These are phyloP conservation scores for Petromus typicus DNA, from an alignment of 2,113 vertebrate genomes.

Conservation along the genomic window DNA sequence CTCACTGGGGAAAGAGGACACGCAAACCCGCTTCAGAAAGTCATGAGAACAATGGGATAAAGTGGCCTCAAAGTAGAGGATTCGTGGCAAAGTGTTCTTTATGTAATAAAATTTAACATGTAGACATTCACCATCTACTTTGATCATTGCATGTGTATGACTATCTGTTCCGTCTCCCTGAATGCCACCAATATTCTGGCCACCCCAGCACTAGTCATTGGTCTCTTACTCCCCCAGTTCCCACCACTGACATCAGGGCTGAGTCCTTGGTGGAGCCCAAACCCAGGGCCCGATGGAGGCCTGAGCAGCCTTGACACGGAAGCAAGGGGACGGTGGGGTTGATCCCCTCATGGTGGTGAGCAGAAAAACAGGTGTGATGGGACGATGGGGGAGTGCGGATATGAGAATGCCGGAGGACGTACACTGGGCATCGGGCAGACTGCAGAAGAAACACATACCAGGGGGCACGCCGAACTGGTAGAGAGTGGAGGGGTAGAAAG, in stretches of 20 bases:
- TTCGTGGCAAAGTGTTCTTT: not conserved
- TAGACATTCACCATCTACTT: not conserved
- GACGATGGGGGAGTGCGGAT: not conserved
- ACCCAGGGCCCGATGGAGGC: not conserved
- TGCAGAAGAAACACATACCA: not conserved
- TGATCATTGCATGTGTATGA: not conserved
- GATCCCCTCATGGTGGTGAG: not conserved
- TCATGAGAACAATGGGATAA: not conserved
- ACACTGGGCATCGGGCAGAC: not conserved
- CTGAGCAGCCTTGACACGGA: not conserved
- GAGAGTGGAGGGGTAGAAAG: not conserved
- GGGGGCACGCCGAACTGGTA: not conserved
- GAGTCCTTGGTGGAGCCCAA: not conserved
- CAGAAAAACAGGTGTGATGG: not conserved
- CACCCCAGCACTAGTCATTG: not conserved
- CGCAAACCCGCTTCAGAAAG: not conserved
- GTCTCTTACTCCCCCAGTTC: not conserved
- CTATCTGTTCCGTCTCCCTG: not conserved
- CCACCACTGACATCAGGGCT: not conserved
- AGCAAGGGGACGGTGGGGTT: not conserved
- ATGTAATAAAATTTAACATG: not conserved
- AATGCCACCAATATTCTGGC: not conserved
- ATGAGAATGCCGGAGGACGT: not conserved
- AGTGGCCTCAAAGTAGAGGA: not conserved
- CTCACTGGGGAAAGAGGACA: not conserved